These are phyloP conservation scores for Ailuropoda melanoleuca DNA, from an alignment of 2,113 vertebrate species.

Conservation along the genomic window DNA sequence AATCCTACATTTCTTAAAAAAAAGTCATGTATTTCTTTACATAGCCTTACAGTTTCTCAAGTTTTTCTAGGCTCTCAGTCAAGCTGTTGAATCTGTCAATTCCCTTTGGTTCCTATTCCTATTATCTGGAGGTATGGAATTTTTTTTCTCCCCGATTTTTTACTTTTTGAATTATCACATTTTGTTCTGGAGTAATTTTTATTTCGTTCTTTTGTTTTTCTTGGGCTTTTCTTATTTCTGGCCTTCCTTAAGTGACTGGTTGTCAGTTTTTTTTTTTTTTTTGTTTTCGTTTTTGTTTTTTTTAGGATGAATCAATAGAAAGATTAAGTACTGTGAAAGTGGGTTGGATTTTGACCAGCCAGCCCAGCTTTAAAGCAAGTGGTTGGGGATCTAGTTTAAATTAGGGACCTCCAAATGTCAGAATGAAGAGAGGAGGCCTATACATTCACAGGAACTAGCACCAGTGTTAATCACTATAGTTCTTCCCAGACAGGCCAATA, in stretches of 20 bases:
- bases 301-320: not conserved
- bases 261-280: not conserved
- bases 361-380: not conserved
- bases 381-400: not conserved
- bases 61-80: not conserved
- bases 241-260: not conserved
- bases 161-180: not conserved
- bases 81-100: not conserved
- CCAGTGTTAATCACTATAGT: not conserved
- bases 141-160: not conserved
- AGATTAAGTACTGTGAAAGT: not conserved
- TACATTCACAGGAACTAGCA: not conserved
- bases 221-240: not conserved
- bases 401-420: not conserved
- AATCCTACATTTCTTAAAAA: not conserved
- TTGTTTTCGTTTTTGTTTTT: not conserved
- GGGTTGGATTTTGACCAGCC: not conserved
- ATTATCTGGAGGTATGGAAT: not conserved
- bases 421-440: not conserved
- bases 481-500: not conserved
- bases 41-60: not conserved
- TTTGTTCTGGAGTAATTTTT: not conserved
- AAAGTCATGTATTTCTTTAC: not conserved
- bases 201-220: not conserved
- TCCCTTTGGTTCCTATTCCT: not conserved